A percentile compares a stretch with the other conserved stretches of the same genome.
These are phyloP conservation scores for Kryptopterus vitreolus DNA, from an alignment of 2,797 vertebrate species.

Conservation along the genomic window DNA sequence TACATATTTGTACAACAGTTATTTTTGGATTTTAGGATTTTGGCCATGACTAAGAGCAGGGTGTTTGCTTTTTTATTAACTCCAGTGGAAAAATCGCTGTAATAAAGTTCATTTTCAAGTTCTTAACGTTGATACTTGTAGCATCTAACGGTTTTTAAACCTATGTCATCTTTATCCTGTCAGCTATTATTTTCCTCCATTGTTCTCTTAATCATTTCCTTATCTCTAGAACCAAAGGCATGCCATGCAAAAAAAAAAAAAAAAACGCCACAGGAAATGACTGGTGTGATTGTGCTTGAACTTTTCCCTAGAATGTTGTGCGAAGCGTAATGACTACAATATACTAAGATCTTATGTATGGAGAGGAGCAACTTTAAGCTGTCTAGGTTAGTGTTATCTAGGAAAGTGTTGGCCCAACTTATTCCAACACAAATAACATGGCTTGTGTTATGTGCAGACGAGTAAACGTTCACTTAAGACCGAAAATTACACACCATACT, in stretches of 20 bases:
- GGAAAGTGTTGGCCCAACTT: constrained; percentile 49
- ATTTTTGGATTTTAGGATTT: not conserved
- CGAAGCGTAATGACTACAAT: constrained; percentile 30
- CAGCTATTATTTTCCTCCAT: not conserved
- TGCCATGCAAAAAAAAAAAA: constrained; percentile 24
- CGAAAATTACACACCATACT: constrained; percentile 59
- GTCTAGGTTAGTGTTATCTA: constrained; percentile 52
- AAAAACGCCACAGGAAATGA: constrained; percentile 41
- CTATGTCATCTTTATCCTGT: not conserved
- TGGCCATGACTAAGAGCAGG: not conserved
- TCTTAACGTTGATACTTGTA: not conserved
- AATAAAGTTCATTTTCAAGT: not conserved
- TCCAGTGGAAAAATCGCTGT: not conserved
- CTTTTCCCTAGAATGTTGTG: constrained; percentile 26
- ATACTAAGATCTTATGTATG: constrained; percentile 34
- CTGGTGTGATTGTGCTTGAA: constrained; percentile 32
- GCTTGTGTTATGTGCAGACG: constrained; percentile 52
- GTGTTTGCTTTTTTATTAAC: not conserved
- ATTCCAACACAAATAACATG: constrained; percentile 59
- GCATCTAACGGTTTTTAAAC: too few species aligned
- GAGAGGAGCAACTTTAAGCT: constrained; percentile 44
- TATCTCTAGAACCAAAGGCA: constrained; percentile 3
- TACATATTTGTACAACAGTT: not conserved
- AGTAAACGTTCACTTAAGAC: constrained; percentile 60
- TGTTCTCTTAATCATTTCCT: constrained; percentile 1